Evolutionary conservation across 2,888 invertebrate species (phyloP).

Genomic region (Dendrolimus houi): DNA sequence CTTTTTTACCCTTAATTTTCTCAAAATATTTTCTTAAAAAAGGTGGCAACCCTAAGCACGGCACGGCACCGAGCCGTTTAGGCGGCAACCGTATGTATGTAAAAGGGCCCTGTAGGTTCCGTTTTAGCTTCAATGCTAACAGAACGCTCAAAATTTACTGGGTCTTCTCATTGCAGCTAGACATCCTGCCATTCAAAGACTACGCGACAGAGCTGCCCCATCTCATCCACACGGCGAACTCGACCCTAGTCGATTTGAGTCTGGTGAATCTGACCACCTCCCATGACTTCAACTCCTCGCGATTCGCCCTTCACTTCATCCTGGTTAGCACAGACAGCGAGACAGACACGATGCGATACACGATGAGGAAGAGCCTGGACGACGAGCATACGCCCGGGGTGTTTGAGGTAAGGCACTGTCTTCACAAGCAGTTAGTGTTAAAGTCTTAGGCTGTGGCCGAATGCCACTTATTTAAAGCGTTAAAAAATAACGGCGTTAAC

Average conservation of each 20-base stretch:
- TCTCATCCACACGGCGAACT: slow-evolving; percentile 80
- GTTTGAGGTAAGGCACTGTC: slow-evolving; percentile 69
- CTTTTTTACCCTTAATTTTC: too few relatives aligned
- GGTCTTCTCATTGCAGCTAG: slow-evolving; percentile 57
- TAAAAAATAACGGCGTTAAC: too few relatives aligned
- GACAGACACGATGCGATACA: slow-evolving; percentile 45
- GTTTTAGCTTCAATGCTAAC: too few relatives aligned
- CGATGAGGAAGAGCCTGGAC: slow-evolving; percentile 76
- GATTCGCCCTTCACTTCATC: slow-evolving; percentile 78
- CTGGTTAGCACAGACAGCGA: slow-evolving; percentile 64
- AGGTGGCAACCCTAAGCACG: too few relatives aligned
- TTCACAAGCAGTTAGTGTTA: too few relatives aligned
- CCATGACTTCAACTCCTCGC: slow-evolving; percentile 63
- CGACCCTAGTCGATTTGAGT: slow-evolving; percentile 78
- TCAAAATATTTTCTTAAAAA: too few relatives aligned
- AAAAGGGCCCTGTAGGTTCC: too few relatives aligned
- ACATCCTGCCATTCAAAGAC: slow-evolving; percentile 54
- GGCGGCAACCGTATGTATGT: too few relatives aligned
- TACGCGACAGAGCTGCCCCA: slow-evolving; percentile 76
- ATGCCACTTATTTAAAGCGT: too few relatives aligned
- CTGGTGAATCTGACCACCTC: slow-evolving; percentile 69
- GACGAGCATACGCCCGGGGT: slow-evolving; percentile 86
- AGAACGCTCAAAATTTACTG: too few relatives aligned
- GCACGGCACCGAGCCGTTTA: too few relatives aligned
- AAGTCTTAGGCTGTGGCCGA: too few relatives aligned